Conservation (phyloP, 2,888 invertebrate genomes). For the Leucania comma region DNA sequence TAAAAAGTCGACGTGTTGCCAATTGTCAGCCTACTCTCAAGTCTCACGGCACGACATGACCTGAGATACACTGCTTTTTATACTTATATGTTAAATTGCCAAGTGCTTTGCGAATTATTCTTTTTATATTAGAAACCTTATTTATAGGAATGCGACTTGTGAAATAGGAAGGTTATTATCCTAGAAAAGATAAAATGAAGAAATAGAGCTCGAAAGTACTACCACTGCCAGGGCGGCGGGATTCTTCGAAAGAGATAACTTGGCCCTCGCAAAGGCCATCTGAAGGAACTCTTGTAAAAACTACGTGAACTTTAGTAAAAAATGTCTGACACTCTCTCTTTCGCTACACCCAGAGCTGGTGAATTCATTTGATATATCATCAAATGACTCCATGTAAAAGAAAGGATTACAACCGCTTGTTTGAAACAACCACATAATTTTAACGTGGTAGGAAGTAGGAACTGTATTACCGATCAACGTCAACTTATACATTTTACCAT, state of each 20-base stretch:
- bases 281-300: no score
- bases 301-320: no score
- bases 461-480: neutral
- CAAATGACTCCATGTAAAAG: no score
- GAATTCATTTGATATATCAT: no score
- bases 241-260: no score
- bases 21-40: slow-evolving; percentile 52
- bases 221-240: no score
- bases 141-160: neutral
- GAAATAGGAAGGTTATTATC: neutral
- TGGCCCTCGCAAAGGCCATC: no score
- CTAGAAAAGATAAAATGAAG: neutral
- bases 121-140: slow-evolving; percentile 20
- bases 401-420: no score
- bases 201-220: neutral
- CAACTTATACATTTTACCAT: neutral
- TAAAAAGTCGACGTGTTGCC: slow-evolving; percentile 38
- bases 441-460: neutral
- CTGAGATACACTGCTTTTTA: slow-evolving; percentile 39
- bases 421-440: neutral
- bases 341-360: no score
- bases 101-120: slow-evolving; percentile 24
- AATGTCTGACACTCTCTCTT: no score
- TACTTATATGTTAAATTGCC: slow-evolving; percentile 24
- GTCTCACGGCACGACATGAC: slow-evolving; percentile 57